A percentile compares a stretch with the other conserved stretches of the same genome.
Conservation (phyloP, 2,888 invertebrate species). For the Himalopsyche anomala region DNA sequence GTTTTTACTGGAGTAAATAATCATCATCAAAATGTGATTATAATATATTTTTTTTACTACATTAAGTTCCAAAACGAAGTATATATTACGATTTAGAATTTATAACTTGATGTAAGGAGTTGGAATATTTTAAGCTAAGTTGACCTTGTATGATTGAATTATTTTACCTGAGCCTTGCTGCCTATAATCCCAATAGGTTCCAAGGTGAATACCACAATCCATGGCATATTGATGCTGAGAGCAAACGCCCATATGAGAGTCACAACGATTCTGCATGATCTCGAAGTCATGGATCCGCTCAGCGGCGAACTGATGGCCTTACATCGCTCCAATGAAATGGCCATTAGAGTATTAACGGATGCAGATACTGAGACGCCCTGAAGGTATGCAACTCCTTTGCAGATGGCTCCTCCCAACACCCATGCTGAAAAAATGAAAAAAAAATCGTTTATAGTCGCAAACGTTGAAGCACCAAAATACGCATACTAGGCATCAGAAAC, state of each 20-base stretch:
- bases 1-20: too few relatives aligned
- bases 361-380: conserved; percentile 78
- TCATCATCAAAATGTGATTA: too few relatives aligned
- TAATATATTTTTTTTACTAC: background rate
- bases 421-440: conserved; percentile 71
- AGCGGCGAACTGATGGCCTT: conserved; percentile 74
- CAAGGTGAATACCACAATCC: conserved; percentile 74
- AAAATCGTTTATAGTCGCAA: too few relatives aligned
- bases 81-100: background rate
- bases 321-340: conserved; percentile 77
- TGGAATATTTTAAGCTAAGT: background rate
- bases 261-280: conserved; percentile 71
- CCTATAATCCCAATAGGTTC: conserved; percentile 69
- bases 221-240: conserved; percentile 73
- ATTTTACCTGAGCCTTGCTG: conserved; percentile 69
- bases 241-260: conserved; percentile 74
- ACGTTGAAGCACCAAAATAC: too few relatives aligned
- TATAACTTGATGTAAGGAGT: background rate
- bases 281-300: conserved; percentile 71
- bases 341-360: conserved; percentile 77
- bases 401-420: conserved; percentile 76
- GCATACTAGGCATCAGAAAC: too few relatives aligned
- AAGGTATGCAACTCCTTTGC: conserved; percentile 77
- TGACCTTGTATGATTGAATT: background rate
- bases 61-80: background rate